Evolutionary conservation across 2,888 invertebrate genomes (phyloP).

Genomic region (Monoplex corrugatus): DNA sequence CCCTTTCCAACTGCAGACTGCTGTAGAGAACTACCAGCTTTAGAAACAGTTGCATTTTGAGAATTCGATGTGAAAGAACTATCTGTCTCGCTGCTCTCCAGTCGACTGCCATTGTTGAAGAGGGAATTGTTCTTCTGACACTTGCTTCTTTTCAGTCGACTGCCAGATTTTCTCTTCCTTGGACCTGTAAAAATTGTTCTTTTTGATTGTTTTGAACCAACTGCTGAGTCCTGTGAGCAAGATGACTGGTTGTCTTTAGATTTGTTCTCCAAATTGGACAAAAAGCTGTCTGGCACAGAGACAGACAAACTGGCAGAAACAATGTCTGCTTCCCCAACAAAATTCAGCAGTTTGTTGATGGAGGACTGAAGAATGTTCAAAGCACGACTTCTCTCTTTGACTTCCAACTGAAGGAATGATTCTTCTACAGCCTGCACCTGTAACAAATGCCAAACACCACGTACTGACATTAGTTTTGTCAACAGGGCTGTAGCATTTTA

Average conservation of each 20-base stretch:
- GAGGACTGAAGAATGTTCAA: conserved; percentile 51
- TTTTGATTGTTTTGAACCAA: not conserved
- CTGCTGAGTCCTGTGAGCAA: not conserved
- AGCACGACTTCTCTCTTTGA: conserved; percentile 39
- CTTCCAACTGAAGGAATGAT: conserved; percentile 44
- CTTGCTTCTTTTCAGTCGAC: not conserved
- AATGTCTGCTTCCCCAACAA: conserved; percentile 34
- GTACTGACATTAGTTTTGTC: not conserved
- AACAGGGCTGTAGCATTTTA: not conserved
- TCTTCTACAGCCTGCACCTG: conserved; percentile 53
- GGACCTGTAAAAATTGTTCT: not conserved
- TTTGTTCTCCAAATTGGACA: conserved; percentile 19
- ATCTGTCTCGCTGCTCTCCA: not conserved
- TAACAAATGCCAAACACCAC: not conserved
- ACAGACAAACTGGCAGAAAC: conserved; percentile 15
- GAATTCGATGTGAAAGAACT: not conserved
- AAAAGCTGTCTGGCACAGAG: not conserved
- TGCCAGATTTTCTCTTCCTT: conserved; percentile 12
- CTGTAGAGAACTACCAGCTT: not conserved
- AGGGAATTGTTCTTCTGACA: not conserved
- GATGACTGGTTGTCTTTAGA: not conserved
- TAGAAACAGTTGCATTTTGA: not conserved
- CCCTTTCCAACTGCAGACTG: not conserved
- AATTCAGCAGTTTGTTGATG: conserved; percentile 48
- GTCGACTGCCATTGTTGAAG: not conserved